A percentile compares a stretch with the other conserved stretches of the same genome.
These are phyloP conservation scores for Trematocara zebra DNA, from an alignment of 2,113 vertebrate species.

Conservation along the genomic window DNA sequence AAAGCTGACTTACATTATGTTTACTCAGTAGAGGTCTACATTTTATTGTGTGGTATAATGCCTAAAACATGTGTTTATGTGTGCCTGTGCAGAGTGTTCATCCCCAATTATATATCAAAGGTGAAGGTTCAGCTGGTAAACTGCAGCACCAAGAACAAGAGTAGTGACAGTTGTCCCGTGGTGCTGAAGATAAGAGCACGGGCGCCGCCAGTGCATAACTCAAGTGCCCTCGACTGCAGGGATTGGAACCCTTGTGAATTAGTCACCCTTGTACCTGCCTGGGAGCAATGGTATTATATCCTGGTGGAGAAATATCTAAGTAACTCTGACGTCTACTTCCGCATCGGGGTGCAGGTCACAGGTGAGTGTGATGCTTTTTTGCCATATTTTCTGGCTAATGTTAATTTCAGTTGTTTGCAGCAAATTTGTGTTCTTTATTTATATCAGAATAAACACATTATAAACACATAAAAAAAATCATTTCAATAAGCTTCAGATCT, in stretches of 20 bases:
- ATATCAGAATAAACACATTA: not conserved
- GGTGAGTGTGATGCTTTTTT: conserved; percentile 70
- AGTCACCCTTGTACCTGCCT: conserved; percentile 80
- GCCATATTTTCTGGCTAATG: rapidly evolving
- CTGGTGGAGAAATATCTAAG: conserved; percentile 84
- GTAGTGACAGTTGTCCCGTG: conserved; percentile 79
- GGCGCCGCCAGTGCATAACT: conserved; percentile 93
- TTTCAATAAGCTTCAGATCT: not conserved
- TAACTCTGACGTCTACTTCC: conserved; percentile 79
- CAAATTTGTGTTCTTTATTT: not conserved
- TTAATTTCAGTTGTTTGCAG: not conserved
- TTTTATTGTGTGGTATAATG: not conserved
- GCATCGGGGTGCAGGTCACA: conserved; percentile 85
- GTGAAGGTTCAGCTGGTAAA: conserved; percentile 85
- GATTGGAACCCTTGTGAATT: conserved; percentile 79
- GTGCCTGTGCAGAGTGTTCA: conserved; percentile 81
- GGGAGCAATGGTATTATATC: conserved; percentile 97
- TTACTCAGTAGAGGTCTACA: not conserved
- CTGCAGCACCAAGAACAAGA: conserved; percentile 77
- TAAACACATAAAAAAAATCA: not conserved
- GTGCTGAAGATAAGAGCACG: conserved; percentile 86
- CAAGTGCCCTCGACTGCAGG: conserved; percentile 84
- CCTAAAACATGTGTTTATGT: not conserved
- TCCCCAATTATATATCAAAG: conserved; percentile 89
- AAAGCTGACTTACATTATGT: not conserved